phyloP scores from a whole-genome alignment of 2,888 invertebrate genomes.

The Drosophila incognita region DNA sequence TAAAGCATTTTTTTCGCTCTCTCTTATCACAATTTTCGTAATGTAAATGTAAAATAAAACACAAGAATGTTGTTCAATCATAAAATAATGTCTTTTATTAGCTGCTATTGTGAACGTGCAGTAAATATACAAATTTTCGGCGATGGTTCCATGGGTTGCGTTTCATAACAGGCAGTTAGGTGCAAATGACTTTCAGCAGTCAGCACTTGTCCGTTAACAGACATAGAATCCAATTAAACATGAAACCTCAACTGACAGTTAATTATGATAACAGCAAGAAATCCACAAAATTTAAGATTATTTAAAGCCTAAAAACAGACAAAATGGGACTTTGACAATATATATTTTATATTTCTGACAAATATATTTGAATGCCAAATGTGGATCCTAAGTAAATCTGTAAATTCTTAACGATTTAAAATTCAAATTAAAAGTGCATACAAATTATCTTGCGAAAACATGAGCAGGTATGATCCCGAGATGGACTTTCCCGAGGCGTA shows the following conservation, averaged over 20 bases:
- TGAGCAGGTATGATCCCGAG: conserved; percentile 43
- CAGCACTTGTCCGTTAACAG: background rate
- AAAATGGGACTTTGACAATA: background rate
- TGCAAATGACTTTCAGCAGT: background rate
- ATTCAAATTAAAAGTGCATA: background rate
- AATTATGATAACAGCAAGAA: background rate
- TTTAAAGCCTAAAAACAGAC: background rate
- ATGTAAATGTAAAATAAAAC: conserved; percentile 60
- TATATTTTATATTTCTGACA: background rate
- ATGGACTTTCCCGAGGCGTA: conserved; percentile 60
- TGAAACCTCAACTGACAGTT: background rate
- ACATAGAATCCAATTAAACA: background rate
- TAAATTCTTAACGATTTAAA: background rate
- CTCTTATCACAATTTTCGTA: conserved; percentile 12
- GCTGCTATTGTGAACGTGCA: background rate
- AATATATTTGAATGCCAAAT: background rate
- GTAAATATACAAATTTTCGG: background rate
- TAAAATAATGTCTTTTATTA: conserved; percentile 3
- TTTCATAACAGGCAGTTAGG: background rate
- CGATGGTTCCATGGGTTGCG: background rate
- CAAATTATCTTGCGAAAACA: conserved; percentile 8
- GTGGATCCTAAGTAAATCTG: background rate
- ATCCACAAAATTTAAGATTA: background rate
- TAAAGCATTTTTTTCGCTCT: conserved; percentile 31
- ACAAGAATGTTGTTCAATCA: conserved; percentile 57